phyloP scores from a whole-genome alignment of 2,797 vertebrate species.

The Scomberomorus guttatus region DNA sequence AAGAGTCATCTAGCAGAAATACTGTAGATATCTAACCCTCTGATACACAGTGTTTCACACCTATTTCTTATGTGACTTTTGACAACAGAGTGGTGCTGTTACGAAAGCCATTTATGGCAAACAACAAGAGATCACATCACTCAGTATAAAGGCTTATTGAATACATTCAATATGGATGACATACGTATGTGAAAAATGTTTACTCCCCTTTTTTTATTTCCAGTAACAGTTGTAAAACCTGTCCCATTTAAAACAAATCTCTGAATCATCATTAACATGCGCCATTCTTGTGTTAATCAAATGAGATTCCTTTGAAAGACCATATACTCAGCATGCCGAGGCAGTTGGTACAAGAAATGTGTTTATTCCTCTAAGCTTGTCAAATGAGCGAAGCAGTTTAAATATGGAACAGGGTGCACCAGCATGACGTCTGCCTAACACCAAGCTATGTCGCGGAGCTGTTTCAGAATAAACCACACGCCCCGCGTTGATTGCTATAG shows the following conservation, averaged over 20 bases:
- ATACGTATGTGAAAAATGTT: background rate
- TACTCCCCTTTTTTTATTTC: background rate
- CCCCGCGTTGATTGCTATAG: conserved; percentile 14
- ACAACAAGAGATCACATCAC: conserved; percentile 41
- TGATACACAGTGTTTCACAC: conserved; percentile 27
- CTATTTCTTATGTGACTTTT: conserved; percentile 18
- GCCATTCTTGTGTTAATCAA: background rate
- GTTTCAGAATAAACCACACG: conserved; percentile 2
- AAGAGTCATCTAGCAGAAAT: conserved; percentile 57
- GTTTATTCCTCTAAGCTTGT: conserved; percentile 19
- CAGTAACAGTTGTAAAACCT: background rate
- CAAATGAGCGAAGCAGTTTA: conserved; percentile 1
- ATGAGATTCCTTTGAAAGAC: background rate
- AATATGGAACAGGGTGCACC: conserved; percentile 3
- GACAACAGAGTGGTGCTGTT: conserved; percentile 46
- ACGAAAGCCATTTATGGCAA: conserved; percentile 31
- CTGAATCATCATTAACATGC: background rate
- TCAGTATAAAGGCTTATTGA: conserved; percentile 30
- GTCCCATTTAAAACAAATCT: background rate
- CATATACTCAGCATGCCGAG: background rate
- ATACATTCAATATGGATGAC: background rate
- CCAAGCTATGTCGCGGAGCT: background rate
- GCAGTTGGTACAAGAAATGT: background rate
- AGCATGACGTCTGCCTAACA: conserved; percentile 15
- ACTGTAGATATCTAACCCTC: conserved; percentile 49